phyloP scores from a whole-genome alignment of 2,113 vertebrate genomes.

The Typhlomys cinereus region DNA sequence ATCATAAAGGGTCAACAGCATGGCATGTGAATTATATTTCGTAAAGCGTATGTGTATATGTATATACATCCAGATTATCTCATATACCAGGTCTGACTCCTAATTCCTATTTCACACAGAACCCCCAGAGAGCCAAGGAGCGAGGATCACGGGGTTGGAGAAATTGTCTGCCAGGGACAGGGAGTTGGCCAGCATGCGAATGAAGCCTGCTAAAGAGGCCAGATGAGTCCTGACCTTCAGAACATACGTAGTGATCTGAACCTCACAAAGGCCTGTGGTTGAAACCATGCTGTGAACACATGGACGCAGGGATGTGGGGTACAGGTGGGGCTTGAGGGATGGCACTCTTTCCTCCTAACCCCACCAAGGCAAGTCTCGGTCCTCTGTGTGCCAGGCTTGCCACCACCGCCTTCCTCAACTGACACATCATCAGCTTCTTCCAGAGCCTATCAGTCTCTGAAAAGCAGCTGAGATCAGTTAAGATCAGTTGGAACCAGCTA shows the following conservation, averaged over 20 bases:
- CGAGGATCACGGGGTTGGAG: fast-evolving
- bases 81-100: neutral
- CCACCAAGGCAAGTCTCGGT: neutral
- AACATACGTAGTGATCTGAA: neutral
- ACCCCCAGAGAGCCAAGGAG: neutral
- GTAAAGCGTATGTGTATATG: neutral
- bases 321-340: neutral
- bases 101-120: neutral
- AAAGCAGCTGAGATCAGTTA: neutral
- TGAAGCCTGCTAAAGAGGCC: neutral
- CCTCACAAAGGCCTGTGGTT: neutral
- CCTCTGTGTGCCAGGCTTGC: neutral
- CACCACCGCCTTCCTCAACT: neutral
- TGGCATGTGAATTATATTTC: neutral
- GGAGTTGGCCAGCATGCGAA: neutral
- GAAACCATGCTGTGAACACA: neutral
- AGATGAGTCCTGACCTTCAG: neutral
- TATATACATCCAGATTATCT: neutral
- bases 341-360: neutral
- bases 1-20: neutral
- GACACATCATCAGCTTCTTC: neutral
- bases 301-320: neutral
- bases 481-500: neutral
- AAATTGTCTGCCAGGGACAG: neutral
- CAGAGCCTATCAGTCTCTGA: neutral